Conservation (phyloP, 2,888 invertebrate genomes). For the Fragum whitleyi region DNA sequence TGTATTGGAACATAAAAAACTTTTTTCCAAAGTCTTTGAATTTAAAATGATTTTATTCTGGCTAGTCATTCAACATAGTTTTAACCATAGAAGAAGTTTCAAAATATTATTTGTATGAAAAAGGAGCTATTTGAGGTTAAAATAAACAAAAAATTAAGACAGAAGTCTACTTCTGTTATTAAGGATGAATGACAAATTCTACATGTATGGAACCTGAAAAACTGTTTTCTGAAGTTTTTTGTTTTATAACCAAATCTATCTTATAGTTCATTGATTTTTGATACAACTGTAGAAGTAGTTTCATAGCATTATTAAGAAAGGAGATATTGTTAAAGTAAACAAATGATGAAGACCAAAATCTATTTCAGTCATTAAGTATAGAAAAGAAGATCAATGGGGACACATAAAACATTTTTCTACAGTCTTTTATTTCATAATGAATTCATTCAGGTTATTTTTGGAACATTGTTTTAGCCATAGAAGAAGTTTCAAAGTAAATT, state of each 20-base stretch:
- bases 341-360: too few species aligned
- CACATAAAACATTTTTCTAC: too few species aligned
- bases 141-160: background rate
- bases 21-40: background rate
- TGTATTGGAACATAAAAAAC: background rate
- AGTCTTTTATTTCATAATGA: too few species aligned
- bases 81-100: background rate
- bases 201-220: background rate
- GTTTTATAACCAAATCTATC: background rate
- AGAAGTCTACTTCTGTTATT: background rate
- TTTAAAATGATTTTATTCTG: background rate
- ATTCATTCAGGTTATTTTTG: too few species aligned
- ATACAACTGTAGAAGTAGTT: background rate
- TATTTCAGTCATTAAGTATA: too few species aligned
- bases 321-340: too few species aligned
- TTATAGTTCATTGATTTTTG: background rate
- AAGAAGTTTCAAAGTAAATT: too few species aligned
- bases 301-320: background rate
- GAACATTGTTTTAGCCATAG: too few species aligned
- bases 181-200: background rate
- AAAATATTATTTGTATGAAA: background rate
- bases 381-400: too few species aligned
- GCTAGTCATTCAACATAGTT: background rate
- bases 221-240: background rate
- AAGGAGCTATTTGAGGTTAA: background rate